phyloP scores from a whole-genome alignment of 2,888 invertebrate species.

The Helleia helle region DNA sequence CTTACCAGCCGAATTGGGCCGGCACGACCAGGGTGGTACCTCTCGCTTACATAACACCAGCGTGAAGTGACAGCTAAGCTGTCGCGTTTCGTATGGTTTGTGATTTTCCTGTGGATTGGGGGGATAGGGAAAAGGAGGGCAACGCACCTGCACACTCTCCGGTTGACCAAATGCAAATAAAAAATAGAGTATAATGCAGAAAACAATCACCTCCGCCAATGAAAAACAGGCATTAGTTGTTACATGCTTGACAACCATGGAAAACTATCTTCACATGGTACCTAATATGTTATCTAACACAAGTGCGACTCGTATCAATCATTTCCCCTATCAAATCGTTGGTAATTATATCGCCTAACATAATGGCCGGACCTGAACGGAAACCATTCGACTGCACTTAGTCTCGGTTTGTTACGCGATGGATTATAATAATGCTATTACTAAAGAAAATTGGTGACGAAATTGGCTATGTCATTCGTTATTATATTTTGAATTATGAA shows the following conservation, averaged over 20 bases:
- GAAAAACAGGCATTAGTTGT: too few relatives aligned
- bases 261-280: neutral
- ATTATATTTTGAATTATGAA: conserved; percentile 5
- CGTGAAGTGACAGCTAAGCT: too few relatives aligned
- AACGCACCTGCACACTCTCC: too few relatives aligned
- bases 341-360: conserved; percentile 59
- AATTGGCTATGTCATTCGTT: conserved; percentile 9
- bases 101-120: too few relatives aligned
- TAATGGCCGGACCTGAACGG: conserved; percentile 30
- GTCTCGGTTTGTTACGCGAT: conserved; percentile 66
- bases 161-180: too few relatives aligned
- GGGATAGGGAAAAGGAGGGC: too few relatives aligned
- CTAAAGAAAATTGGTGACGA: conserved; percentile 12
- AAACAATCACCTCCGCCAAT: too few relatives aligned
- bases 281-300: neutral
- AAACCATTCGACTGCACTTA: conserved; percentile 62
- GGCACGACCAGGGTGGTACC: too few relatives aligned
- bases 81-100: too few relatives aligned
- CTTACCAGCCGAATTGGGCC: too few relatives aligned
- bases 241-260: neutral
- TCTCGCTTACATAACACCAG: too few relatives aligned
- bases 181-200: too few relatives aligned
- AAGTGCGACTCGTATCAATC: conserved; percentile 67
- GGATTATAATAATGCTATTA: conserved; percentile 62
- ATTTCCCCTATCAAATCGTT: conserved; percentile 70